A percentile compares a stretch with the other conserved stretches of the same genome.
Conservation (phyloP, 2,888 invertebrate genomes). For the Thecocarcelia acutangulata region DNA sequence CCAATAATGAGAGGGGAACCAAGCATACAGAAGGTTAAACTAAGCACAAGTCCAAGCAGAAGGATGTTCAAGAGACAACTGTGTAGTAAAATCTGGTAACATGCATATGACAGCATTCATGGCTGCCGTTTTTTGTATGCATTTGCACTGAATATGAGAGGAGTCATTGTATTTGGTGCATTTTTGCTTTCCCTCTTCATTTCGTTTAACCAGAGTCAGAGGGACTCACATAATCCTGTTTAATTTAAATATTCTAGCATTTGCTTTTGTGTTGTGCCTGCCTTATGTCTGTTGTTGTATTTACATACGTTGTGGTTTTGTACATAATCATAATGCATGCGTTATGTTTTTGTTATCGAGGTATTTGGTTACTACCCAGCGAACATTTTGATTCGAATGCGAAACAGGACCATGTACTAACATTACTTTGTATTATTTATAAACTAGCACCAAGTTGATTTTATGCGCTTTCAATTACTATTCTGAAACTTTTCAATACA, state of each 20-base stretch:
- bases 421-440: too few relatives aligned
- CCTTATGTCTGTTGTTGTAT: slow-evolving; percentile 27
- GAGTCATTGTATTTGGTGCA: slow-evolving; percentile 28
- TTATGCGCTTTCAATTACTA: too few relatives aligned
- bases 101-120: slow-evolving; percentile 69
- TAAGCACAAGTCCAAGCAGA: slow-evolving; percentile 47
- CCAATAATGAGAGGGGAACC: slow-evolving; percentile 32
- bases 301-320: slow-evolving; percentile 70
- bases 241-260: slow-evolving; percentile 54
- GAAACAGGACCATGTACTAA: too few relatives aligned
- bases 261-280: slow-evolving; percentile 14
- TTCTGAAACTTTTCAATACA: too few relatives aligned
- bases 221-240: slow-evolving; percentile 56
- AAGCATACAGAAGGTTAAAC: slow-evolving; percentile 53
- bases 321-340: slow-evolving; percentile 78
- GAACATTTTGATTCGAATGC: too few relatives aligned
- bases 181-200: not conserved
- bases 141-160: slow-evolving; percentile 55
- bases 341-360: slow-evolving; percentile 63
- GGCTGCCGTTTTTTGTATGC: slow-evolving; percentile 63
- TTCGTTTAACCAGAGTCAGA: not conserved
- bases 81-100: slow-evolving; percentile 60
- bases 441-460: too few relatives aligned
- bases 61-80: slow-evolving; percentile 49
- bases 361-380: slow-evolving; percentile 3